A percentile compares a stretch with the other conserved stretches of the same genome.
Conservation (phyloP, 2,888 invertebrate genomes). For the Drosophila ezoana region DNA sequence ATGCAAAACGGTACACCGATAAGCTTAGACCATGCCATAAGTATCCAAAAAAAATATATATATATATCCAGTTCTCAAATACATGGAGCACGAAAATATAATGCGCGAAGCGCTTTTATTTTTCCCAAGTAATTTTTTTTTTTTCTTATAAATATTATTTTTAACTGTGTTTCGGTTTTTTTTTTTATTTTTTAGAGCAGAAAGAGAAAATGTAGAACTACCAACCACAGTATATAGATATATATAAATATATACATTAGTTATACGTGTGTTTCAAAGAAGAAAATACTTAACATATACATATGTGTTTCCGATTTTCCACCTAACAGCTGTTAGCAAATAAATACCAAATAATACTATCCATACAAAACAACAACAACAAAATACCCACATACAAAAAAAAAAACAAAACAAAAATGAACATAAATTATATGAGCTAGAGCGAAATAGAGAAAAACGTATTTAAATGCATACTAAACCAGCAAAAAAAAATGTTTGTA, state of each 20-base stretch:
- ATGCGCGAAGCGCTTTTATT: slow-evolving; percentile 49
- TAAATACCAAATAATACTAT: slow-evolving; percentile 36
- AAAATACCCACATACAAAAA: slow-evolving; percentile 10
- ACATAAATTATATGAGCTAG: slow-evolving; percentile 11
- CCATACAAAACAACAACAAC: slow-evolving; percentile 11
- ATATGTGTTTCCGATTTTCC: slow-evolving; percentile 77
- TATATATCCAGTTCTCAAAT: slow-evolving; percentile 12
- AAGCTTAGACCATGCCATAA: slow-evolving; percentile 51
- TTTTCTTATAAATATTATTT: not conserved
- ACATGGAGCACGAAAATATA: slow-evolving; percentile 17
- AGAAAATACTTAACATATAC: slow-evolving; percentile 57
- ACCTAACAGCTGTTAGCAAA: slow-evolving; percentile 78
- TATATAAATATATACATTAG: slow-evolving; percentile 26
- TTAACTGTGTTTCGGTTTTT: not conserved
- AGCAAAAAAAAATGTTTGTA: slow-evolving; percentile 32
- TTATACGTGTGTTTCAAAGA: slow-evolving; percentile 48
- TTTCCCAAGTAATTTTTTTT: slow-evolving; percentile 4
- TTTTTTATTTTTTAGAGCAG: not conserved
- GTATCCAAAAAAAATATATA: not conserved
- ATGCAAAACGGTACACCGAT: slow-evolving; percentile 65
- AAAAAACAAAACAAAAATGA: slow-evolving; percentile 12
- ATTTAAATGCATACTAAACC: slow-evolving; percentile 26
- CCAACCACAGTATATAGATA: slow-evolving; percentile 37
- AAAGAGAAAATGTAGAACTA: slow-evolving; percentile 34
- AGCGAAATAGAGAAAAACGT: slow-evolving; percentile 1